phyloP scores from a whole-genome alignment of 2,113 vertebrate species.

The Rhodinocichla rosea region DNA sequence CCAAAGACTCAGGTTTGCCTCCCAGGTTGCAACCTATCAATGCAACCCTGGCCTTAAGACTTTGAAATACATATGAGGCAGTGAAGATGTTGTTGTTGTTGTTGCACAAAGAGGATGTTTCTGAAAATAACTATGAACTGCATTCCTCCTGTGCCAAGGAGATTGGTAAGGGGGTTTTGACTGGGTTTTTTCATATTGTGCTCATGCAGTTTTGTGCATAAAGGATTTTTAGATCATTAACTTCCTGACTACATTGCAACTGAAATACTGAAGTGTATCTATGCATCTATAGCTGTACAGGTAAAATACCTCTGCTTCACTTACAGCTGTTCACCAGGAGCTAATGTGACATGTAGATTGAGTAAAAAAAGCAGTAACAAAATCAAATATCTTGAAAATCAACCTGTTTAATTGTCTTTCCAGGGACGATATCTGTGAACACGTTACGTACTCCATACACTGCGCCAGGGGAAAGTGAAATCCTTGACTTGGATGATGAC shows the following conservation, averaged over 20 bases:
- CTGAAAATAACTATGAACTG: not conserved
- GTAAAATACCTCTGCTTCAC: not conserved
- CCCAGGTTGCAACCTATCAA: not conserved
- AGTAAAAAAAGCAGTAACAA: not conserved
- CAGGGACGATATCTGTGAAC: slow-evolving; percentile 96
- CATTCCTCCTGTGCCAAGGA: not conserved
- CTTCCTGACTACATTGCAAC: not conserved
- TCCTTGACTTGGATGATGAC: slow-evolving; percentile 95
- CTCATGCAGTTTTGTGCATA: not conserved
- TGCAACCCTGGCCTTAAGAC: not conserved
- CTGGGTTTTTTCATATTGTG: not conserved
- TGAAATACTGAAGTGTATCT: not conserved
- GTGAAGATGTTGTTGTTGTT: not conserved
- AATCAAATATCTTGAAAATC: not conserved
- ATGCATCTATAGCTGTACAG: not conserved
- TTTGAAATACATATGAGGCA: not conserved
- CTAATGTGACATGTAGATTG: not conserved
- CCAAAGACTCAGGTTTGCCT: not conserved
- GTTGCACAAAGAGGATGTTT: not conserved
- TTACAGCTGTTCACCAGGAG: not conserved
- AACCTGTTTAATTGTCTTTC: not conserved
- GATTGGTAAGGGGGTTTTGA: not conserved
- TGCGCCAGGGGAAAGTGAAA: slow-evolving; percentile 95
- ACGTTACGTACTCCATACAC: slow-evolving; percentile 92
- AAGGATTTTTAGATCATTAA: not conserved